Evolutionary conservation across 2,113 vertebrate genomes (phyloP), one percentile per base, ranked within the genome.

Genomic region (Suncus etruscus): DNA sequence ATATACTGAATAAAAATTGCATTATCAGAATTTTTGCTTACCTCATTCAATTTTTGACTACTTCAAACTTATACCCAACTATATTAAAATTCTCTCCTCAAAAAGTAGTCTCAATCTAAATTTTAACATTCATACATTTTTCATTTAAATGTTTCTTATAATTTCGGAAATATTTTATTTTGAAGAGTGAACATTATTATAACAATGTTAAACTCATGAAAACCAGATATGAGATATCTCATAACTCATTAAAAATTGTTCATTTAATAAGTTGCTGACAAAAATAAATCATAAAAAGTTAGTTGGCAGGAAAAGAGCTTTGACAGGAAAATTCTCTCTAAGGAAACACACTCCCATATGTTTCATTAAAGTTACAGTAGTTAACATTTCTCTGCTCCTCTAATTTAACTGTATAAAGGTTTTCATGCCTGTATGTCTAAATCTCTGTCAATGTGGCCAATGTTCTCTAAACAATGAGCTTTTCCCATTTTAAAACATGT

Each of bases 221-320:
- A 11, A 84, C 39, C 7, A 11, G 4, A 72, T 74, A 80, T 74
- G 11, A 32, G 4, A 79, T 88, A 83, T 74, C 51, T 82, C 27
- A 63, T 39, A 86, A 27, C 72, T 86, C 39, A 82, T 65, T 85
- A 54, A 89, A 78, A 93, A 39, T 39, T 32, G 2, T 45, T 82
- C 15, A 78, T 54, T 92, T 87, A 91, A 75, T 54, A 85, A 95
- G 87, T 80, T 69, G n/a, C 39, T 95, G 63, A 88, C 58, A 88
- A 89, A 81, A 91, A 87, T 70, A 50, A 82, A 70, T 65, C 4
- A 69, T 65, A 11, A 68, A 68, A 82, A 80, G 39, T 54, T 2
- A 63, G 0, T 63, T 93, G 83, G 61, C 58, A 86, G 27, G n/a
- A 90, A 90, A 90, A 70, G 3, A 86, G 24, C 63, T 95, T 93